A percentile compares a stretch with the other conserved stretches of the same genome.
Conservation (phyloP, 1,140 invertebrate genomes). For the Carposina sasakii region DNA sequence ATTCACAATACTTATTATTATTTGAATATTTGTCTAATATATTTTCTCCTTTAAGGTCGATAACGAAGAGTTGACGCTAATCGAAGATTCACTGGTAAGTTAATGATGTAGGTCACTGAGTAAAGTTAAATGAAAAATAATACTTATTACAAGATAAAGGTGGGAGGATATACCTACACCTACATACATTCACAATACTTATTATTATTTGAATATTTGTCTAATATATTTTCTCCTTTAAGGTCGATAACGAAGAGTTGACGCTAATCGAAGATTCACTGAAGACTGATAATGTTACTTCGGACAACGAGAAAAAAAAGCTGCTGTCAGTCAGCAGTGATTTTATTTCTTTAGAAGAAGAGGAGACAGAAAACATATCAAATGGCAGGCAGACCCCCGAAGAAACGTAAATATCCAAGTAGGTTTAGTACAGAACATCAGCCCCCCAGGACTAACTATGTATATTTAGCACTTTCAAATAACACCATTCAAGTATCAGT, state of each 20-base stretch:
- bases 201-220: too few relatives aligned
- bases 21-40: too few relatives aligned
- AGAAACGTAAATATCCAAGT: conserved; percentile 28
- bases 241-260: conserved; percentile 20
- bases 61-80: too few relatives aligned
- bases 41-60: too few relatives aligned
- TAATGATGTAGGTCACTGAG: too few relatives aligned
- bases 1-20: too few relatives aligned
- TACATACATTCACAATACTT: too few relatives aligned
- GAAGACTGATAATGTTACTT: too few relatives aligned
- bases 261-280: conserved; percentile 16
- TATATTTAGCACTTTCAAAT: conserved; percentile 26
- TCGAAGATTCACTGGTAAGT: too few relatives aligned
- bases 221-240: conserved; percentile 21
- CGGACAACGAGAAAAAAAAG: conserved; percentile 16
- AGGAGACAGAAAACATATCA: conserved; percentile 21
- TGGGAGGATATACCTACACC: too few relatives aligned
- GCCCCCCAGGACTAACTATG: conserved; percentile 25
- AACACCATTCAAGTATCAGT: conserved; percentile 23
- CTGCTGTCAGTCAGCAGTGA: conserved; percentile 13
- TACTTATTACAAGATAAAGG: too few relatives aligned
- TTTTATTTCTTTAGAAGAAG: conserved; percentile 19
- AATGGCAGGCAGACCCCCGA: conserved; percentile 26
- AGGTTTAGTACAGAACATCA: conserved; percentile 25
- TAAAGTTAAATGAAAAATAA: too few relatives aligned